Percentiles rank a stretch among this genome's conserved stretches.
These are phyloP conservation scores for Helogale parvula DNA, from an alignment of 2,113 vertebrate genomes.

Conservation along the genomic window DNA sequence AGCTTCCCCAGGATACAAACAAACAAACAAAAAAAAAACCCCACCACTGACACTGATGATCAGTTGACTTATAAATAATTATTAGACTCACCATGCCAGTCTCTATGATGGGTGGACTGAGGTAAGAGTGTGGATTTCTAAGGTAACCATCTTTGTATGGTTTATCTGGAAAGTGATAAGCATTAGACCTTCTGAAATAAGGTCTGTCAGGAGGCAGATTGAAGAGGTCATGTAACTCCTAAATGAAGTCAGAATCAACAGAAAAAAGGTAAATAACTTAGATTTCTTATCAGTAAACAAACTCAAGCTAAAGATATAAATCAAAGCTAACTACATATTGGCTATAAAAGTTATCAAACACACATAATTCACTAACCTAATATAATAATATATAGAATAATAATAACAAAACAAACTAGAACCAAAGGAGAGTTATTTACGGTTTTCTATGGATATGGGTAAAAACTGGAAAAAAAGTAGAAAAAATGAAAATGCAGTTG, in stretches of 20 bases:
- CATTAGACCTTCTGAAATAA: constrained; percentile 93
- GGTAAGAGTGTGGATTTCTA: constrained; percentile 91
- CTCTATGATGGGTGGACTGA: constrained; percentile 89
- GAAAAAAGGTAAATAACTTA: constrained; percentile 15
- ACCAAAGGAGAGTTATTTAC: not conserved
- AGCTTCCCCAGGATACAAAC: not conserved
- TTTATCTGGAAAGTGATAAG: constrained; percentile 94
- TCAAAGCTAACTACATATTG: not conserved
- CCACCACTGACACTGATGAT: not conserved
- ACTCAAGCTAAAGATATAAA: constrained; percentile 7
- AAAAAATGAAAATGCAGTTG: constrained; percentile 1
- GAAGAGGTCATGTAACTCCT: constrained; percentile 93
- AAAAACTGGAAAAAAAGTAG: not conserved
- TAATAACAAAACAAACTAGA: not conserved
- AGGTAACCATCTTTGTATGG: constrained; percentile 94
- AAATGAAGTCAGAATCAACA: constrained; percentile 53
- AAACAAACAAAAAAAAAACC: not conserved
- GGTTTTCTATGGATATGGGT: not conserved
- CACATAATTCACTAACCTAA: constrained; percentile 38
- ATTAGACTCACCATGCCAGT: constrained; percentile 88
- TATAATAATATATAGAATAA: no score
- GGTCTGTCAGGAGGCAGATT: constrained; percentile 91
- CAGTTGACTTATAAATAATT: constrained; percentile 8
- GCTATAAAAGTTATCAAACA: constrained; percentile 32
- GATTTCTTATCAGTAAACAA: not conserved